Evolutionary conservation across 2,113 vertebrate genomes (phyloP).

Genomic region (Taxidea taxus): DNA sequence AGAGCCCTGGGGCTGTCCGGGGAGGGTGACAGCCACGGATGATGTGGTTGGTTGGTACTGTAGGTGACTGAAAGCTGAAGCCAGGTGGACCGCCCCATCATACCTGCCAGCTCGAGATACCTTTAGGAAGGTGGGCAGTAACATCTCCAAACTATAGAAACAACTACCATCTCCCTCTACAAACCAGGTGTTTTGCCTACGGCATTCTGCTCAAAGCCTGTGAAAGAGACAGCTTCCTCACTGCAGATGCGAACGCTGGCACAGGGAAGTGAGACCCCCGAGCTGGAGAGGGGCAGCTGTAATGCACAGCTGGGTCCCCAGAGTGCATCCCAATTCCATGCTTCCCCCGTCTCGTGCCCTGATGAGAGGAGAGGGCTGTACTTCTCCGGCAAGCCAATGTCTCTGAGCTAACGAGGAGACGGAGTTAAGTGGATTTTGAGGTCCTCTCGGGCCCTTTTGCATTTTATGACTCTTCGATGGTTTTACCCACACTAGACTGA

Average conservation of each 20-base stretch:
- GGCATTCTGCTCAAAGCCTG: not conserved
- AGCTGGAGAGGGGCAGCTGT: not conserved
- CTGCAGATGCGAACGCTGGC: not conserved
- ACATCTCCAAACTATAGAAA: not conserved
- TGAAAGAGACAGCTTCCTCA: not conserved
- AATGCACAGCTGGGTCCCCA: not conserved
- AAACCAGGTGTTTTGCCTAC: fast-evolving
- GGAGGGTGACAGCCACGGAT: not conserved
- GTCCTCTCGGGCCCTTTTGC: fast-evolving
- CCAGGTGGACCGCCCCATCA: not conserved
- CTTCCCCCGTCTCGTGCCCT: fast-evolving
- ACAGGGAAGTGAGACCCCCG: not conserved
- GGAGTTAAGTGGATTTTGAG: not conserved
- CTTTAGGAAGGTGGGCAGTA: not conserved
- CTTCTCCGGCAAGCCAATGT: fast-evolving
- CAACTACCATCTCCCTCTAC: too few relatives aligned
- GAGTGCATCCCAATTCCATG: too few relatives aligned
- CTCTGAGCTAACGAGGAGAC: not conserved
- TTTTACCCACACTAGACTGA: not conserved
- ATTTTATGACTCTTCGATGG: not conserved
- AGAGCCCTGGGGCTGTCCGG: fast-evolving
- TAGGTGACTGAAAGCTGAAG: not conserved
- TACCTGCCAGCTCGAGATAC: not conserved
- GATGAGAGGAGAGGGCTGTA: fast-evolving
- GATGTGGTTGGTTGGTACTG: fast-evolving